A percentile compares a stretch with the other conserved stretches of the same genome.
These are phyloP conservation scores for Hylyphantes graminicola DNA, from an alignment of 1,140 invertebrate genomes.

Conservation along the genomic window DNA sequence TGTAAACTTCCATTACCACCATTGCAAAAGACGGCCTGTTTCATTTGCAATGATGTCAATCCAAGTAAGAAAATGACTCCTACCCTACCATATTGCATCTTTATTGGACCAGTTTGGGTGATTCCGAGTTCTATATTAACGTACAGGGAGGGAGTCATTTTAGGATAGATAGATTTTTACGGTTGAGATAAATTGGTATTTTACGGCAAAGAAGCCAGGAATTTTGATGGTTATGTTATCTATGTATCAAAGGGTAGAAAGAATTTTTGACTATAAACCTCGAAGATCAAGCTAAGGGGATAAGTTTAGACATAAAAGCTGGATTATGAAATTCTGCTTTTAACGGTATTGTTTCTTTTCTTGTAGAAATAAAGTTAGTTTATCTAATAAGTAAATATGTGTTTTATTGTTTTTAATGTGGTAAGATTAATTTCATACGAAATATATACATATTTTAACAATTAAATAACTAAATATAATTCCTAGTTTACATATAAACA, in stretches of 20 bases:
- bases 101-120: conserved; percentile 2
- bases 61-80: not conserved
- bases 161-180: conserved; percentile 42
- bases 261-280: conserved; percentile 7
- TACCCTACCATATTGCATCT: conserved; percentile 25
- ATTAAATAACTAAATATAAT: too few species aligned
- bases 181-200: conserved; percentile 23
- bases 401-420: too few species aligned
- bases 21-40: too few species aligned
- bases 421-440: too few species aligned
- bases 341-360: too few species aligned
- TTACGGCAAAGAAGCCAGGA: conserved; percentile 15
- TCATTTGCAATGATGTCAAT: not conserved
- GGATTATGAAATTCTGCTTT: not conserved
- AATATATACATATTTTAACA: too few species aligned
- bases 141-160: conserved; percentile 5
- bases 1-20: too few species aligned
- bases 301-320: conserved; percentile 13
- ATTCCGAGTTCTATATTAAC: conserved; percentile 8
- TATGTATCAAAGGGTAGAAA: conserved; percentile 3
- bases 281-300: conserved; percentile 11
- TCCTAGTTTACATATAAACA: too few species aligned
- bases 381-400: too few species aligned
- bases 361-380: too few species aligned
- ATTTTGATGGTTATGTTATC: conserved; percentile 37